Evolutionary conservation across 2,113 vertebrate species (phyloP).

Genomic region (Erpornis zantholeuca): DNA sequence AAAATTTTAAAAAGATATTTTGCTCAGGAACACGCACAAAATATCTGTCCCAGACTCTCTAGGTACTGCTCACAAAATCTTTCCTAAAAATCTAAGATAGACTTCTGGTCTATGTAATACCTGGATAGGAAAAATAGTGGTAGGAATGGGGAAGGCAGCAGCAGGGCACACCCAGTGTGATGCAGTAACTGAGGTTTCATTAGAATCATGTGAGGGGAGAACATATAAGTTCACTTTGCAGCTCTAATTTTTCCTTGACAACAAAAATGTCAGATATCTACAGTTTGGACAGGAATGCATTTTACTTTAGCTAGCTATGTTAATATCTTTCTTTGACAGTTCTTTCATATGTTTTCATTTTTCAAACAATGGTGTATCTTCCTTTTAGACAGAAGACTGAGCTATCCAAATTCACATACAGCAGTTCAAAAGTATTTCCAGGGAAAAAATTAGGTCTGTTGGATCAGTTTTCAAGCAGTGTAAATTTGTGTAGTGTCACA

Average conservation of each 20-base stretch:
- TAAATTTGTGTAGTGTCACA: not conserved
- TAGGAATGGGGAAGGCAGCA: not conserved
- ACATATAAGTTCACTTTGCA: not conserved
- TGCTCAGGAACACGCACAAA: not conserved
- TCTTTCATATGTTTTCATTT: not conserved
- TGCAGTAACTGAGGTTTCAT: not conserved
- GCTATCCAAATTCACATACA: not conserved
- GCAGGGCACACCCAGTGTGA: rapidly evolving
- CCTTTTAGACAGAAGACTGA: not conserved
- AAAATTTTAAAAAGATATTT: not conserved
- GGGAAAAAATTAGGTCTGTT: not conserved
- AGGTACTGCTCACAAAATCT: not conserved
- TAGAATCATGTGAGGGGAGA: not conserved
- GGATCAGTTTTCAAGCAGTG: not conserved
- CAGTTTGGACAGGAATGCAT: not conserved
- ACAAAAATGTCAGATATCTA: not conserved
- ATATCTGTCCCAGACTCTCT: not conserved
- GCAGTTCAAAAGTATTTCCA: not conserved
- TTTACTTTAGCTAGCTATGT: not conserved
- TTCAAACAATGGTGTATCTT: not conserved
- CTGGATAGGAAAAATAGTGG: not conserved
- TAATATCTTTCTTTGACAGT: not conserved
- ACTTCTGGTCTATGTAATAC: not conserved
- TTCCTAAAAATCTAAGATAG: not conserved
- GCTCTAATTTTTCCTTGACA: not conserved